phyloP scores from a whole-genome alignment of 2,888 invertebrate species.

The Ophion obscuratus region DNA sequence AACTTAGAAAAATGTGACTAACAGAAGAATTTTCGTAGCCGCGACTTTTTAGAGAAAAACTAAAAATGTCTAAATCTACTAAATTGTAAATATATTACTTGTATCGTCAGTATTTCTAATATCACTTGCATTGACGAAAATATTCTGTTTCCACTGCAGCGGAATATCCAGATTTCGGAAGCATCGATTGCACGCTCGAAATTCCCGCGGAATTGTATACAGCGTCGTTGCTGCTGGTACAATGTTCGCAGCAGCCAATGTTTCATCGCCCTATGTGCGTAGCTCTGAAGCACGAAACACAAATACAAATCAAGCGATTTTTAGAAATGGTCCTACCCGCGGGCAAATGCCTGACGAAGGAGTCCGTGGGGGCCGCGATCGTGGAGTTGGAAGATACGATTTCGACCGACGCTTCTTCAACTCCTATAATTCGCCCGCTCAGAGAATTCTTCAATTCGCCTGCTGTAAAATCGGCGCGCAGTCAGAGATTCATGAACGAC shows the following conservation, averaged over 20 bases:
- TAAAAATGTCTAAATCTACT: no score
- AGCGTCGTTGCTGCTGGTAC: constrained; percentile 85
- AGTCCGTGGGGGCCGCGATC: constrained; percentile 84
- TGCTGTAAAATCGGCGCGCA: constrained; percentile 74
- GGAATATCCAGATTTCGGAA: constrained; percentile 85
- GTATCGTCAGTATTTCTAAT: neutral
- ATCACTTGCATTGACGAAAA: neutral
- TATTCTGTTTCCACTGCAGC: constrained; percentile 63
- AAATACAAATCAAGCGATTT: constrained; percentile 86
- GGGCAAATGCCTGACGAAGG: constrained; percentile 82
- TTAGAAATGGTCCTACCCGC: constrained; percentile 85
- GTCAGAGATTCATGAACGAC: constrained; percentile 81
- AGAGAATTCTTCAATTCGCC: constrained; percentile 80
- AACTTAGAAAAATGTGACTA: no score
- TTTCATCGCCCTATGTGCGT: constrained; percentile 86
- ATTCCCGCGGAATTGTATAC: constrained; percentile 82
- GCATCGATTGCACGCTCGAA: constrained; percentile 79
- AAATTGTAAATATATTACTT: no score
- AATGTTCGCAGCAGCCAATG: constrained; percentile 86
- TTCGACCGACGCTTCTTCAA: constrained; percentile 67
- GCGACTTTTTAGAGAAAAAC: no score
- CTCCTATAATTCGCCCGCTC: constrained; percentile 71
- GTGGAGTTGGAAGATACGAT: constrained; percentile 77
- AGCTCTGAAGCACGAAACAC: constrained; percentile 85
- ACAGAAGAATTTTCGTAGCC: no score